Conservation (phyloP, 2,797 vertebrate species). For the Cossypha caffra region DNA sequence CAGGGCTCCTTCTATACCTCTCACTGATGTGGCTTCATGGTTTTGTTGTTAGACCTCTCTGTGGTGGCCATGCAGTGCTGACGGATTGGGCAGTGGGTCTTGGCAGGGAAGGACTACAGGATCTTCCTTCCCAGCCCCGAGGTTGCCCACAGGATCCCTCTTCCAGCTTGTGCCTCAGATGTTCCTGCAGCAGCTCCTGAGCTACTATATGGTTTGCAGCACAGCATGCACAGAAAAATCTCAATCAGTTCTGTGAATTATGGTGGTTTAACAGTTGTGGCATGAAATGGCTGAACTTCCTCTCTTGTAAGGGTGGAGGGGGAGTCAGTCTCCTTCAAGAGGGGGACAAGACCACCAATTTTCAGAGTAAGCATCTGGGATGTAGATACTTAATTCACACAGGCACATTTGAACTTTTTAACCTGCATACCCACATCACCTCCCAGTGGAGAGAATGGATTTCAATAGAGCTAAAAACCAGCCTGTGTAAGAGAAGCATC, state of each 20-base stretch:
- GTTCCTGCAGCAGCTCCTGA: background rate
- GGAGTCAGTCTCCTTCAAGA: background rate
- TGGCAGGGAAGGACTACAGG: background rate
- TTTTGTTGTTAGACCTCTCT: background rate
- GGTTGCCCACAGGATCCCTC: background rate
- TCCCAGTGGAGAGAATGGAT: background rate
- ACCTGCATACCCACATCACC: background rate
- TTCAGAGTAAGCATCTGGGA: background rate
- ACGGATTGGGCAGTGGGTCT: accelerated
- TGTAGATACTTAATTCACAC: background rate
- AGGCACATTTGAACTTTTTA: background rate
- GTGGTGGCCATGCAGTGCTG: background rate
- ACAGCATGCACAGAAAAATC: background rate
- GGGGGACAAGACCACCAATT: background rate
- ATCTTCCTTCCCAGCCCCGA: background rate
- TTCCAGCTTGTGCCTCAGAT: background rate
- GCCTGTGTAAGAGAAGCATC: background rate
- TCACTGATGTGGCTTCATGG: background rate
- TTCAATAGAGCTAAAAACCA: background rate
- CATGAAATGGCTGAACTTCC: background rate
- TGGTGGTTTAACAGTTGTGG: background rate
- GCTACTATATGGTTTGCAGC: background rate
- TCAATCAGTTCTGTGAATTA: background rate
- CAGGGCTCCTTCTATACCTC: background rate
- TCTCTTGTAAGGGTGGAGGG: background rate